Evolutionary conservation across 2,888 invertebrate genomes (phyloP), one percentile per base, ranked within the genome.

Genomic region (Drosophila neonasuta): DNA sequence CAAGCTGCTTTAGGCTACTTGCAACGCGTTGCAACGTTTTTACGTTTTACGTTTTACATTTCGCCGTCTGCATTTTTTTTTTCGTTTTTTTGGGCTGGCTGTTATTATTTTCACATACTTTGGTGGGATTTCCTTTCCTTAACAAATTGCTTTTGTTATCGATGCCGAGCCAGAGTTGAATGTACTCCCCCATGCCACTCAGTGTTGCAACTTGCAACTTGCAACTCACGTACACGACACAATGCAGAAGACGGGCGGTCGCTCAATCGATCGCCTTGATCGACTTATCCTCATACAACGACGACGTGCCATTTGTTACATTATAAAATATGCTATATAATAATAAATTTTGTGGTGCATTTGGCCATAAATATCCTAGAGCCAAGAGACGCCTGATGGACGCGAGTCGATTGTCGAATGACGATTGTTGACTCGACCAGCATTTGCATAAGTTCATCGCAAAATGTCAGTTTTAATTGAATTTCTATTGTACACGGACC

Each of bases 1-100:
- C 90, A 90, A 89, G 88, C 88, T 88, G 86, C 88, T 88, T 88
- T 81, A 86, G 86, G 88, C 86, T 82, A 62, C 36, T 68, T 68
- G 71, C 68, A 71, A 45, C 52, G 34, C 52, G 34, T 45, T 55
- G 55, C 55, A 55, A 63, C 32, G 13, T 73, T 58, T 24, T 63
- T 66, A 63, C 61, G 59, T 73, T 74, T 73, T 58, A 59, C 57
- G 24, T 24, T 46, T 56, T 60, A 54, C 44, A 58, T 56, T 56
- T 32, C 44, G 11, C 15, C 59, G 52, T 67, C 45, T 42, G 32
- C 30, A 49, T 41, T 55, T 46, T 46, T 36, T 46, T 59, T 71
- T 58, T 60, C 45, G 20, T 59, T 54, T 11, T 67, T 72, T 68
- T 67, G 51, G 68, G 66, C 68, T 70, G 79, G 55, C 76, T 83